Conservation (phyloP, 92 coral and sea anemone genomes). For the Phenganax subtilis region DNA sequence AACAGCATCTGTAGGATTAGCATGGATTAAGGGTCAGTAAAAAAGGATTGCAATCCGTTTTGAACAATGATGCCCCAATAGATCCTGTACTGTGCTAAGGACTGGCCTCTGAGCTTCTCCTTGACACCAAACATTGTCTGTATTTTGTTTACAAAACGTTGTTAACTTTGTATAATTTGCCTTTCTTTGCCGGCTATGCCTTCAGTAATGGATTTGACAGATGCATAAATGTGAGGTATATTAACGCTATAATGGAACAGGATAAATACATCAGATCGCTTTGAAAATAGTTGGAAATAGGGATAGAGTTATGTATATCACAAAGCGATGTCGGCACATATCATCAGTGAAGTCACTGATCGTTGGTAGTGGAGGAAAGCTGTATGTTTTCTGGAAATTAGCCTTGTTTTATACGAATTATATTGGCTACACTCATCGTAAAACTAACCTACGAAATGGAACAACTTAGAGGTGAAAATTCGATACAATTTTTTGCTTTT, state of each 20-base stretch:
- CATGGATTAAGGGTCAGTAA: too few species aligned
- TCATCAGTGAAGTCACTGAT: conserved; percentile 23
- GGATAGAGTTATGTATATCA: conserved; percentile 5
- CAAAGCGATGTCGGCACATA: conserved; percentile 18
- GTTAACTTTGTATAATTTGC: background rate
- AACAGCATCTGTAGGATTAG: too few species aligned
- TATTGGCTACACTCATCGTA: conserved; percentile 24
- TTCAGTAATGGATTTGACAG: background rate
- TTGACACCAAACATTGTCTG: too few species aligned
- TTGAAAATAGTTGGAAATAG: conserved; percentile 25
- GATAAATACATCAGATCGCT: conserved; percentile 21
- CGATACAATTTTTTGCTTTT: conserved; percentile 16
- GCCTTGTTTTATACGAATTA: conserved; percentile 16
- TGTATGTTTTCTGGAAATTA: conserved; percentile 17
- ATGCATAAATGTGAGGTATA: conserved; percentile 16
- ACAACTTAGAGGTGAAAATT: conserved; percentile 31
- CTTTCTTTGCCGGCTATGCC: conserved; percentile 12
- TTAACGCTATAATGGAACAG: conserved; percentile 28
- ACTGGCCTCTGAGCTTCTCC: too few species aligned
- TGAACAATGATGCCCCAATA: too few species aligned
- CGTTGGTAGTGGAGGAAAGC: conserved; percentile 16
- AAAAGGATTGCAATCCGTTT: too few species aligned
- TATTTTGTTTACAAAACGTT: too few species aligned
- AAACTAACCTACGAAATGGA: conserved; percentile 20
- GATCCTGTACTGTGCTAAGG: too few species aligned